phyloP scores from a whole-genome alignment of 2,113 vertebrate species.

The Toxotes chatareus region DNA sequence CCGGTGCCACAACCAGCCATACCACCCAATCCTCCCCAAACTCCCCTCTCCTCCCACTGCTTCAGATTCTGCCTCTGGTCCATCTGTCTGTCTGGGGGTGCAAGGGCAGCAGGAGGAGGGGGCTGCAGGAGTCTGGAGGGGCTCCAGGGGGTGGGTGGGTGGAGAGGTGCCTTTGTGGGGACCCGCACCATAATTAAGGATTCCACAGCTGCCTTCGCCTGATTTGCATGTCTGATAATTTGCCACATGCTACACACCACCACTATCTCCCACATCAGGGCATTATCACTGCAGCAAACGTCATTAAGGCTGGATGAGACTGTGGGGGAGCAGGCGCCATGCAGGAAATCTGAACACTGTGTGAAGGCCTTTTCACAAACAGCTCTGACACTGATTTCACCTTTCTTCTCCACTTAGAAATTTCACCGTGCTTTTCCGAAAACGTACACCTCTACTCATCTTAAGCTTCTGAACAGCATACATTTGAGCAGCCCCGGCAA shows the following conservation, averaged over 20 bases:
- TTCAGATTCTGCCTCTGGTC: constrained; percentile 66
- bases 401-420: neutral
- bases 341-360: constrained; percentile 57
- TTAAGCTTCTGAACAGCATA: neutral
- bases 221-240: constrained; percentile 86
- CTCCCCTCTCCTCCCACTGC: constrained; percentile 60
- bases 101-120: constrained; percentile 60
- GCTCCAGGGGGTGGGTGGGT: constrained; percentile 44
- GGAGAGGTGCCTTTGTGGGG: constrained; percentile 78
- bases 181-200: constrained; percentile 79
- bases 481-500: neutral
- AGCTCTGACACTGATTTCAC: constrained; percentile 33
- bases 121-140: constrained; percentile 55
- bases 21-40: constrained; percentile 59
- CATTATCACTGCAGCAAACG: constrained; percentile 71
- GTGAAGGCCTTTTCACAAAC: constrained; percentile 43
- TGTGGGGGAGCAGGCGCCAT: constrained; percentile 59
- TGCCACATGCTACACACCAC: constrained; percentile 78
- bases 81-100: constrained; percentile 79
- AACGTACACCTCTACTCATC: neutral
- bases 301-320: constrained; percentile 72
- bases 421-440: neutral
- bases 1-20: constrained; percentile 42
- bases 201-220: constrained; percentile 82
- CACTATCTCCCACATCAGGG: constrained; percentile 76